Percentiles rank a stretch among this genome's conserved stretches.
Conservation (phyloP, 2,113 vertebrate genomes). For the Casuarius casuarius region DNA sequence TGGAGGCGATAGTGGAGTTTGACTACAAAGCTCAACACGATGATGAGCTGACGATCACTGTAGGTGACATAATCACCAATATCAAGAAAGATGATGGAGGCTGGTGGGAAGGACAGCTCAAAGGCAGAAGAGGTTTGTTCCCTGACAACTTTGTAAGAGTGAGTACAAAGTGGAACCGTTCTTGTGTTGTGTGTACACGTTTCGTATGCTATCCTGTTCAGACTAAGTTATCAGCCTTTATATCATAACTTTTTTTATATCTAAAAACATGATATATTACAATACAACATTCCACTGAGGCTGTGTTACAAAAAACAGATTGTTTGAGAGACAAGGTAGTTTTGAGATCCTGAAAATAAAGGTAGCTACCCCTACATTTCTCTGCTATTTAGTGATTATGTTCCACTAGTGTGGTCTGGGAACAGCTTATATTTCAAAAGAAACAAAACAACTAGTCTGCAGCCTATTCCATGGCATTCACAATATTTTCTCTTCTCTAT, state of each 20-base stretch:
- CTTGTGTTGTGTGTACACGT: slow-evolving; percentile 55
- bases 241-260: background rate
- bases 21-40: slow-evolving; percentile 98
- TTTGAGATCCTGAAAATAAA: background rate
- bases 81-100: slow-evolving; percentile 96
- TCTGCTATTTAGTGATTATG: background rate
- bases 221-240: background rate
- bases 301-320: background rate
- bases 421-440: background rate
- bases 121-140: slow-evolving; percentile 96
- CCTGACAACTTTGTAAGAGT: slow-evolving; percentile 99
- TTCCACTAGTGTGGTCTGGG: background rate
- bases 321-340: background rate
- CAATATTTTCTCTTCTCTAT: background rate
- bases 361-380: background rate
- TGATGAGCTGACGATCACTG: slow-evolving; percentile 96
- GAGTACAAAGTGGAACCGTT: slow-evolving; percentile 86
- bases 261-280: background rate
- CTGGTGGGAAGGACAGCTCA: slow-evolving; percentile 99
- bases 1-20: slow-evolving; percentile 99
- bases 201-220: background rate
- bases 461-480: background rate
- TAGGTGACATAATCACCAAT: slow-evolving; percentile 96
- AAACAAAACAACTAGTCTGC: background rate
- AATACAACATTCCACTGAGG: background rate